Conservation (phyloP, 1,140 invertebrate genomes). For the Lepidurus couesii region DNA sequence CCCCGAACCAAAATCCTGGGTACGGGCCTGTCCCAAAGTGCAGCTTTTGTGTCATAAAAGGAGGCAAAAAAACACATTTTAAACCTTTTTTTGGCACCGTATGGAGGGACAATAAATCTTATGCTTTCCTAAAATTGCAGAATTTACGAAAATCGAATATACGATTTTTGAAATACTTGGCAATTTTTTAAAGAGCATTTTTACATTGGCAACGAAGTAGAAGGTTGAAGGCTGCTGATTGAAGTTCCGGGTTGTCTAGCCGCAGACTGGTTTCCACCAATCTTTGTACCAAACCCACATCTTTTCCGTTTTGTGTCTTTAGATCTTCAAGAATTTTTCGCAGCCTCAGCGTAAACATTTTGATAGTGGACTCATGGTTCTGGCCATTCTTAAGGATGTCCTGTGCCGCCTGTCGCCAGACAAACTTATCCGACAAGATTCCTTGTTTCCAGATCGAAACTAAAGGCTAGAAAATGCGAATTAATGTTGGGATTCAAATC, state of each 20-base stretch:
- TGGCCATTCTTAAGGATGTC: neutral
- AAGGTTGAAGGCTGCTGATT: neutral
- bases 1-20: too few relatives aligned
- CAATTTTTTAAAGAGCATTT: neutral
- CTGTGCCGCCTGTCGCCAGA: neutral
- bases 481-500: neutral
- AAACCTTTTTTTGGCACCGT: too few relatives aligned
- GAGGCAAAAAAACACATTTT: too few relatives aligned
- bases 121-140: too few relatives aligned
- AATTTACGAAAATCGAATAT: too few relatives aligned
- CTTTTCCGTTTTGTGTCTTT: neutral
- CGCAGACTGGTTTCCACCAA: neutral
- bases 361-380: neutral
- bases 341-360: neutral
- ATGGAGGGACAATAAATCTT: too few relatives aligned
- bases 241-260: neutral
- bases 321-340: neutral
- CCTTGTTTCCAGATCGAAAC: neutral
- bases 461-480: neutral
- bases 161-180: too few relatives aligned
- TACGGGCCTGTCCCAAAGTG: too few relatives aligned
- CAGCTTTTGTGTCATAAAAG: too few relatives aligned
- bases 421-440: neutral
- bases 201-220: neutral
- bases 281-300: neutral